Conservation (phyloP, 35 echinoderm and acorn worm genomes). For the Apostichopus japonicus region DNA sequence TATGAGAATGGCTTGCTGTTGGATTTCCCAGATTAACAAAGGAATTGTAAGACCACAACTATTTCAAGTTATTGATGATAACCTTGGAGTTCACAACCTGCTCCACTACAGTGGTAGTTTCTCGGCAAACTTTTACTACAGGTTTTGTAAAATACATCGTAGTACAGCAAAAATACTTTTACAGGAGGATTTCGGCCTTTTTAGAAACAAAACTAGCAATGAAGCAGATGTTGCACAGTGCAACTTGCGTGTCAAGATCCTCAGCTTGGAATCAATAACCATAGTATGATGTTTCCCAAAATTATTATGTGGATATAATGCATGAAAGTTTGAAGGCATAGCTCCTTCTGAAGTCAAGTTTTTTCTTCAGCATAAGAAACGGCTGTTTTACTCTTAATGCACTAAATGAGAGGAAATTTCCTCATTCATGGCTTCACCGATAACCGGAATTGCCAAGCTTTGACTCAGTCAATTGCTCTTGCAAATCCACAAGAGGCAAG, state of each 20-base stretch:
- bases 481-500: slow-evolving; percentile 11
- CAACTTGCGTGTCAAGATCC: slow-evolving; percentile 24
- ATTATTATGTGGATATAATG: not conserved
- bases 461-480: slow-evolving; percentile 5
- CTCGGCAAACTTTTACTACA: slow-evolving; percentile 23
- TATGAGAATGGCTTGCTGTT: not conserved
- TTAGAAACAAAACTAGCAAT: slow-evolving; percentile 12
- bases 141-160: slow-evolving; percentile 41
- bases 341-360: slow-evolving; percentile 15
- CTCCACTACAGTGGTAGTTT: slow-evolving; percentile 51
- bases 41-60: slow-evolving; percentile 33
- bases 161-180: not conserved
- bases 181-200: not conserved
- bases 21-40: slow-evolving; percentile 4
- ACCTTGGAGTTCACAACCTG: slow-evolving; percentile 48
- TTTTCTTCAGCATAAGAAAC: not conserved
- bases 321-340: slow-evolving; percentile 13
- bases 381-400: not conserved
- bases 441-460: not conserved
- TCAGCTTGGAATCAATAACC: slow-evolving; percentile 41
- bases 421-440: slow-evolving; percentile 10
- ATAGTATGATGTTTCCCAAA: slow-evolving; percentile 30
- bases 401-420: not conserved
- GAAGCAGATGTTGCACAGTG: slow-evolving; percentile 19
- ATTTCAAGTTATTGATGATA: slow-evolving; percentile 40